Conservation (phyloP, 1,140 invertebrate species). For the Thaumetopoea pityocampa region DNA sequence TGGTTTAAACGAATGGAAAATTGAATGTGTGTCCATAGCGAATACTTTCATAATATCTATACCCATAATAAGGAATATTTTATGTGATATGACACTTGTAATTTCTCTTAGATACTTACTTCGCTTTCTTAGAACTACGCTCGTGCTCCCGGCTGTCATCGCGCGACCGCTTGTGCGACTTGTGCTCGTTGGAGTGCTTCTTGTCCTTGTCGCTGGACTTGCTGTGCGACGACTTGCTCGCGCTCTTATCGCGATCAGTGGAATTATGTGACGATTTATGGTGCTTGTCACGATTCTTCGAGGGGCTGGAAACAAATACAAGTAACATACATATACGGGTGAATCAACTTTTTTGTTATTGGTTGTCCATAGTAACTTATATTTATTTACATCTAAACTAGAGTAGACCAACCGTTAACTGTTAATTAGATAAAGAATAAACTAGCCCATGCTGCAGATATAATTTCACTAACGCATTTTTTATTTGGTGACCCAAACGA, state of each 20-base stretch:
- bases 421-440: too few relatives aligned
- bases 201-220: conserved; percentile 72
- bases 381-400: too few relatives aligned
- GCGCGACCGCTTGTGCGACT: conserved; percentile 80
- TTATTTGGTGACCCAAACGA: too few relatives aligned
- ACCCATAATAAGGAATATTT: too few relatives aligned
- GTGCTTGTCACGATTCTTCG: conserved; percentile 70
- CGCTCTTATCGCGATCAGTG: conserved; percentile 31
- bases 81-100: conserved; percentile 4
- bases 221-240: conserved; percentile 39
- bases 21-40: too few relatives aligned
- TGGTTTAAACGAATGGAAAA: too few relatives aligned
- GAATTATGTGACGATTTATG: conserved; percentile 52
- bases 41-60: too few relatives aligned
- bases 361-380: too few relatives aligned
- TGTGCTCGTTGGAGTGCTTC: conserved; percentile 56
- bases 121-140: conserved; percentile 82
- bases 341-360: too few relatives aligned
- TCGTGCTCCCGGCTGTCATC: conserved; percentile 84
- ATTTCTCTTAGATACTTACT: conserved; percentile 55
- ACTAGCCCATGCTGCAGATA: too few relatives aligned
- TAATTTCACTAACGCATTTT: too few relatives aligned
- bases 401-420: too few relatives aligned
- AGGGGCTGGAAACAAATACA: conserved; percentile 43
- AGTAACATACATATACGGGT: background rate